A percentile compares a stretch with the other conserved stretches of the same genome.
Conservation (phyloP, 2,797 vertebrate species). For the Margarornis squamiger region DNA sequence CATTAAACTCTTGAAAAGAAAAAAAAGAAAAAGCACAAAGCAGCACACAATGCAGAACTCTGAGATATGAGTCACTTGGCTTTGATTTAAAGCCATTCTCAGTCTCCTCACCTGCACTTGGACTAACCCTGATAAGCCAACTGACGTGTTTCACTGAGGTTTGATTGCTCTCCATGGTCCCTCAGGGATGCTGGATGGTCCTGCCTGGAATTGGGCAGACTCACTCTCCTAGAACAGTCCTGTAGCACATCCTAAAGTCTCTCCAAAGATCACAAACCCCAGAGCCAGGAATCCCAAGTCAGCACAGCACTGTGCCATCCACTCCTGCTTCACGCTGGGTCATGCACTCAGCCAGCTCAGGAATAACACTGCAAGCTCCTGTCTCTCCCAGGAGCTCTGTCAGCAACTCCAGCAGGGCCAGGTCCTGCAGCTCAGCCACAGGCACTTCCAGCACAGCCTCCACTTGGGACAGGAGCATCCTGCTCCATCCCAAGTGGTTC, state of each 20-base stretch:
- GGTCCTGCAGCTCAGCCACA: too few relatives aligned
- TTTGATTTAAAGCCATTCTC: not conserved
- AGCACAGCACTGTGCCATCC: not conserved
- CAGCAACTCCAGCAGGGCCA: too few relatives aligned
- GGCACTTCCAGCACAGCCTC: too few relatives aligned
- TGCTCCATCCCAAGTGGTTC: too few relatives aligned
- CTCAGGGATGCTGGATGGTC: not conserved
- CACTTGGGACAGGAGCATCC: too few relatives aligned
- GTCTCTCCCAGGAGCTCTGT: not conserved
- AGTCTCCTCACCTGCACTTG: not conserved
- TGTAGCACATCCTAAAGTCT: not conserved
- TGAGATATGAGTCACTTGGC: not conserved
- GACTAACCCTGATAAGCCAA: not conserved
- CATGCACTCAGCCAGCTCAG: not conserved
- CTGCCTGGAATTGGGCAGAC: not conserved
- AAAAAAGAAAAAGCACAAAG: not conserved
- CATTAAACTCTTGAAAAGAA: not conserved
- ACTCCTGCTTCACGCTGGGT: not conserved
- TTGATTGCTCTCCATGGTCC: not conserved
- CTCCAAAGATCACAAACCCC: not conserved
- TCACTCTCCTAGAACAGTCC: not conserved
- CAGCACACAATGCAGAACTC: not conserved
- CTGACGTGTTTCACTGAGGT: not conserved
- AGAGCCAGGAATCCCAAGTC: not conserved
- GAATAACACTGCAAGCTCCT: not conserved